phyloP scores from a whole-genome alignment of 2,113 vertebrate species.

The Microcebus lehilahytsara region DNA sequence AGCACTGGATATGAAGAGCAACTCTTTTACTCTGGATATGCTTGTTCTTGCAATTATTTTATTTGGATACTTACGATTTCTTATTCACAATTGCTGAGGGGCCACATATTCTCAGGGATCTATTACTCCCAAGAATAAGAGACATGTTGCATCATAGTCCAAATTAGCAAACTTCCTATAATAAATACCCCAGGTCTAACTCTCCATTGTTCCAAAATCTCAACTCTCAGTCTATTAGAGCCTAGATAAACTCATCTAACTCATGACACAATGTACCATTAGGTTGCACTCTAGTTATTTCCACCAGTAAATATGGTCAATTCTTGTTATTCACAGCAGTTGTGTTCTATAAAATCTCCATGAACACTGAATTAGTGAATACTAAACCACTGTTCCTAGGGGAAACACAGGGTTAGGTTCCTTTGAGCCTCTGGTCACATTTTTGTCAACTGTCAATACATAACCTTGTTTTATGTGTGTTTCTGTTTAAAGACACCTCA shows the following conservation, averaged over 20 bases:
- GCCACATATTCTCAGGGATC: neutral
- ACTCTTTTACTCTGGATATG: neutral
- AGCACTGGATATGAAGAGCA: neutral
- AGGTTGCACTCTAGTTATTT: neutral
- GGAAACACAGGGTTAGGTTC: neutral
- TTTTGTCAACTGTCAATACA: neutral
- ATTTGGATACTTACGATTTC: neutral
- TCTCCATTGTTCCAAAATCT: neutral
- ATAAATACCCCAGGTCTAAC: neutral
- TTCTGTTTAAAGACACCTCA: slow-evolving; percentile 5
- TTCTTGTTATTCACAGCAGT: neutral
- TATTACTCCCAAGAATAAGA: neutral
- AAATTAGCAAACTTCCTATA: neutral
- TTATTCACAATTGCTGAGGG: neutral
- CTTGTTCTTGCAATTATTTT: neutral
- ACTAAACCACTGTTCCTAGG: neutral
- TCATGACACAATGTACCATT: neutral
- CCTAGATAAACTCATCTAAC: neutral
- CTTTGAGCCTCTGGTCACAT: neutral
- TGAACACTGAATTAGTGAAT: neutral
- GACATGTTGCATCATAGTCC: neutral
- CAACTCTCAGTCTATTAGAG: neutral
- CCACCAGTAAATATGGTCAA: neutral
- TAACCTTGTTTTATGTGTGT: neutral
- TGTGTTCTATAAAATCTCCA: neutral